Evolutionary conservation across 2,113 vertebrate genomes (phyloP), one percentile per base, ranked within the genome.

Genomic region (Scalopus aquaticus): DNA sequence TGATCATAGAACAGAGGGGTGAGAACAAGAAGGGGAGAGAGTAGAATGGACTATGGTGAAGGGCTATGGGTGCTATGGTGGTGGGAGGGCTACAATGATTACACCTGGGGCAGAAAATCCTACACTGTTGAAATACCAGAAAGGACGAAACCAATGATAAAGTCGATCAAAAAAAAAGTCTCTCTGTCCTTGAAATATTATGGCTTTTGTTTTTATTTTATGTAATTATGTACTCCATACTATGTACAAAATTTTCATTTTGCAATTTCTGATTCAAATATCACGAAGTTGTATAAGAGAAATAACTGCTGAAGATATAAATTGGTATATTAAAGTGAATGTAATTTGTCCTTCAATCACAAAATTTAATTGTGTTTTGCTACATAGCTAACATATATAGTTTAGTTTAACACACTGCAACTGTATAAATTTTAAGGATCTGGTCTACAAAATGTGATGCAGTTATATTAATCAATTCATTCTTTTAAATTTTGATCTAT

Each of bases 211-310:
- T 49, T 94, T 87, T 84, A 76, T 79, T 46, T 88, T 67, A 54
- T 19, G 32, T 70, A 56, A 64, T 56, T 88, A 51, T 83, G 16
- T 67, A 90, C 4, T 60, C 28, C 69, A 30, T 20, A 56, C 9
- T 13, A 2, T 81, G 22, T n/a, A 80, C 0, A 19, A 73, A 69
- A 12, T 16, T 54, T 94, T 94, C 10, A 46, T 46, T 74, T 84
- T 88, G 56, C 37, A 93, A 56, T 22, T 49, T 93, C 58, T 76
- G 42, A 89, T 80, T 81, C 64, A 89, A 80, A 65, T 76, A 84
- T 83, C 85, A 37, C 85, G 13, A 73, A 73, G 49, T 51, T 65
- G 4, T 19, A 49, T 37, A 78, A 22, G 58, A 77, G 49, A 92
- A 93, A 62, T 37, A 84, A 85, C 37, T 42, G 67, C 6, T 89